Percentiles rank a stretch among this genome's conserved stretches.
Conservation (phyloP, 1,140 invertebrate species). For the Lerema accius region DNA sequence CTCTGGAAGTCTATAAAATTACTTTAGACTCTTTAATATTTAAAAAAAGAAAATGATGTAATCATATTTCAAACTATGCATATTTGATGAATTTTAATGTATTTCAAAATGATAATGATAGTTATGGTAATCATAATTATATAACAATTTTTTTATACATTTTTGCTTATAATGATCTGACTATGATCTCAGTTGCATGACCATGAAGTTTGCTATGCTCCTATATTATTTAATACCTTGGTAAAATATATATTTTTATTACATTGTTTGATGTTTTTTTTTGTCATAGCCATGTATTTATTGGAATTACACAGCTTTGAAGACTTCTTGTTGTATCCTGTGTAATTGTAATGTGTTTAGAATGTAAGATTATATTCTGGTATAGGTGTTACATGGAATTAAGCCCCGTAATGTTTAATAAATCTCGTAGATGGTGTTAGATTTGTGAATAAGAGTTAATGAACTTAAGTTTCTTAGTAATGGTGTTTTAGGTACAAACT, state of each 20-base stretch:
- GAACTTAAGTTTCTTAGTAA: constrained; percentile 16
- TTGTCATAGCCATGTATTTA: neutral
- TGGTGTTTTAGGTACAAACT: constrained; percentile 28
- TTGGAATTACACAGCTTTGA: constrained; percentile 4
- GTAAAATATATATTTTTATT: too few species aligned
- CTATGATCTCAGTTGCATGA: neutral
- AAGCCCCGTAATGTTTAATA: constrained; percentile 3
- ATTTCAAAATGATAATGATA: too few species aligned
- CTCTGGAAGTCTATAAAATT: too few species aligned
- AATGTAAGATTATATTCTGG: constrained; percentile 14
- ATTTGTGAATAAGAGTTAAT: constrained; percentile 1
- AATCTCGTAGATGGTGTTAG: constrained; percentile 17
- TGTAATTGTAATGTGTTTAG: constrained; percentile 16
- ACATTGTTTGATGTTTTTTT: neutral
- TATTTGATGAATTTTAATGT: too few species aligned
- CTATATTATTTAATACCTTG: neutral
- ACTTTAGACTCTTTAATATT: too few species aligned
- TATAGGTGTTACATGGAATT: constrained; percentile 2
- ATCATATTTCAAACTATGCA: too few species aligned
- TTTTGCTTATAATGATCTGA: constrained; percentile 17
- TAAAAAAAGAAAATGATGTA: too few species aligned
- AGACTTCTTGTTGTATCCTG: constrained; percentile 9
- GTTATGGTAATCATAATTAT: too few species aligned
- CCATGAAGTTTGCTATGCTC: neutral
- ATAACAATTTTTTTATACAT: neutral